phyloP scores from a whole-genome alignment of 1,140 invertebrate genomes.

The Drosophila erecta region DNA sequence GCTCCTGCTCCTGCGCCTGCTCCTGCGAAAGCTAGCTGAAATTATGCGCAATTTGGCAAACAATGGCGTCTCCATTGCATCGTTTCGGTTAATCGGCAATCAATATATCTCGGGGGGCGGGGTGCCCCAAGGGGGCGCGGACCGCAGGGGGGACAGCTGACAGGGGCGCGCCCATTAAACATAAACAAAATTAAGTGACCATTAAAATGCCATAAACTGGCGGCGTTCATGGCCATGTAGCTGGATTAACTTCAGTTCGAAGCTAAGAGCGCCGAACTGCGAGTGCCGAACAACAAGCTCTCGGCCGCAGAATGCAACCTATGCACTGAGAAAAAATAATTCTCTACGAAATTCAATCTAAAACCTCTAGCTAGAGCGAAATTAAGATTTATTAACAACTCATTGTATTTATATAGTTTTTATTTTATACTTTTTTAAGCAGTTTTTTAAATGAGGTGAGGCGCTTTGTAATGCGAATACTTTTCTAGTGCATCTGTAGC shows the following conservation, averaged over 20 bases:
- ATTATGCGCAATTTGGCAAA: slow-evolving; percentile 77
- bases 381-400: no score
- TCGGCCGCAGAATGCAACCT: slow-evolving; percentile 8
- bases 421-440: no score
- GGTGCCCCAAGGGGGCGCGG: not conserved
- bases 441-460: no score
- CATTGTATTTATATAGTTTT: no score
- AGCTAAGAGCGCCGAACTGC: slow-evolving; percentile 14
- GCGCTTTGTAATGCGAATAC: no score
- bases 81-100: slow-evolving; percentile 77
- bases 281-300: not conserved
- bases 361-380: no score
- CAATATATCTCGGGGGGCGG: slow-evolving; percentile 59
- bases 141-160: slow-evolving; percentile 50
- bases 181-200: slow-evolving; percentile 85
- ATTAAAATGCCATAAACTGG: slow-evolving; percentile 85
- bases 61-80: slow-evolving; percentile 59
- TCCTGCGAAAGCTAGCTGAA: slow-evolving; percentile 37
- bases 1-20: not conserved
- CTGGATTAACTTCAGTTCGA: slow-evolving; percentile 54
- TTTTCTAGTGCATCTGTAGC: not conserved
- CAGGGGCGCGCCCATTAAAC: slow-evolving; percentile 80
- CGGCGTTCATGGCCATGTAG: slow-evolving; percentile 74
- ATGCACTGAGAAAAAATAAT: slow-evolving; percentile 1
- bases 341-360: no score